These are phyloP conservation scores for Drepanosiphum platanoidis DNA, from an alignment of 2,888 invertebrate genomes.

Conservation along the genomic window DNA sequence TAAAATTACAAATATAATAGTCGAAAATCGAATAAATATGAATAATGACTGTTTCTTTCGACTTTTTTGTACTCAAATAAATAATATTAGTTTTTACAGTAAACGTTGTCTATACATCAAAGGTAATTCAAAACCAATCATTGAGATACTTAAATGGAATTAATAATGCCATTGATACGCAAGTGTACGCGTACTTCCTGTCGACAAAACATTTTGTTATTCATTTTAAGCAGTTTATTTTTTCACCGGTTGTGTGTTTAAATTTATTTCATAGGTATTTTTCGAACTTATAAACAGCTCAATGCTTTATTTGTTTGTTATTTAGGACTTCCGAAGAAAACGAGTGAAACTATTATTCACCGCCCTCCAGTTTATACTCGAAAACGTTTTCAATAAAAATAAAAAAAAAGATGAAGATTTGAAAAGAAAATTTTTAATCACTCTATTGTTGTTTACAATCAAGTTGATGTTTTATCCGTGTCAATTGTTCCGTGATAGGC, in stretches of 20 bases:
- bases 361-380: neutral
- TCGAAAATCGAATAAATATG: too few species aligned
- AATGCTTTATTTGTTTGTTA: slow-evolving; percentile 9
- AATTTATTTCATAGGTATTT: neutral
- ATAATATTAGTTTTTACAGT: too few species aligned
- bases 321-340: too few species aligned
- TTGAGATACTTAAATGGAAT: too few species aligned
- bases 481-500: slow-evolving; percentile 18
- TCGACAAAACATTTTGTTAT: neutral
- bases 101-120: too few species aligned
- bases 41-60: too few species aligned
- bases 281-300: slow-evolving; percentile 13
- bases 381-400: neutral
- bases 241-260: neutral
- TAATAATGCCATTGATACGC: too few species aligned
- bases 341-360: neutral
- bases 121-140: too few species aligned
- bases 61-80: too few species aligned
- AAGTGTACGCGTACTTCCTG: too few species aligned
- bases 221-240: neutral
- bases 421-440: slow-evolving; percentile 9
- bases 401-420: neutral
- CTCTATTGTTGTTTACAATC: slow-evolving; percentile 30
- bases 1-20: too few species aligned
- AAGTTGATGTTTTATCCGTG: slow-evolving; percentile 20